Percentiles rank a stretch among this genome's conserved stretches.
phyloP scores from a whole-genome alignment of 2,113 vertebrate genomes.

The Aphelocoma coerulescens region DNA sequence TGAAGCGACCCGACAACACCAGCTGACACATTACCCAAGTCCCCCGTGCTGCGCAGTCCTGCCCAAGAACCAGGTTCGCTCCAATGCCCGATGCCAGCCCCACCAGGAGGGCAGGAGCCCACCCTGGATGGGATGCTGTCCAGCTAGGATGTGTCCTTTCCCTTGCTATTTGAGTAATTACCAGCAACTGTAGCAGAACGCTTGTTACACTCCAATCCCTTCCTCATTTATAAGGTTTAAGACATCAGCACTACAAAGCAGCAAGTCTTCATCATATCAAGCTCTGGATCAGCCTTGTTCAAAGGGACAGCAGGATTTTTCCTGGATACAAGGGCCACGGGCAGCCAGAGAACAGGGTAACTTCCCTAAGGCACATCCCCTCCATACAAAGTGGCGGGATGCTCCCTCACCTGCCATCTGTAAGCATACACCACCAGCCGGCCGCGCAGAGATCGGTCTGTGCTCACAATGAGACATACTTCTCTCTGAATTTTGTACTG shows the following conservation, averaged over 20 bases:
- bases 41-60: fast-evolving
- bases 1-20: fast-evolving
- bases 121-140: not conserved
- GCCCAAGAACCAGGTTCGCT: not conserved
- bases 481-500: not conserved
- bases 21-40: fast-evolving
- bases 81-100: too few species aligned
- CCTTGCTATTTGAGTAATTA: not conserved
- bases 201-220: not conserved
- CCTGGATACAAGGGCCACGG: not conserved
- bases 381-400: fast-evolving
- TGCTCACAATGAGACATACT: not conserved
- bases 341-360: not conserved
- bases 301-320: not conserved
- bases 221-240: not conserved
- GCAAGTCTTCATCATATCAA: fast-evolving
- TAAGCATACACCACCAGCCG: fast-evolving
- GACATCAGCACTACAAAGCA: not conserved
- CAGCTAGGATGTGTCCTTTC: not conserved
- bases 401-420: not conserved
- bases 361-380: not conserved
- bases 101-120: not conserved
- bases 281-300: not conserved
- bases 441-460: fast-evolving
- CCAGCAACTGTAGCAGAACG: fast-evolving